Percentiles rank a stretch among this genome's conserved stretches.
Conservation (phyloP, 1,140 invertebrate genomes). For the Calosoma granatense region DNA sequence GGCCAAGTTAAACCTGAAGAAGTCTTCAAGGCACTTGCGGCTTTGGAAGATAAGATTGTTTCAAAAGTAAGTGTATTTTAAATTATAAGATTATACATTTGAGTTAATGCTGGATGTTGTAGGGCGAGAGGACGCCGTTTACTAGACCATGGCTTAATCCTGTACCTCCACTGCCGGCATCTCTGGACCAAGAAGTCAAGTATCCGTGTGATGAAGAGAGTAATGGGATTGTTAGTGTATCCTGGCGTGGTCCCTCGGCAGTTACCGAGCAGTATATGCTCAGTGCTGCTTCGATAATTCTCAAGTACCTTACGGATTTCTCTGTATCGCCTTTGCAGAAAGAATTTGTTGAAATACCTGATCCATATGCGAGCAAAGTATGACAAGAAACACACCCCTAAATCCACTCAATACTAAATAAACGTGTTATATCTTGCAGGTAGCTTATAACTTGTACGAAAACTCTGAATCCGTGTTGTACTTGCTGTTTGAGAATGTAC, state of each 20-base stretch:
- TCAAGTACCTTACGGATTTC: slow-evolving; percentile 78
- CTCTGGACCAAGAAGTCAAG: slow-evolving; percentile 40
- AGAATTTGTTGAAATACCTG: slow-evolving; percentile 73
- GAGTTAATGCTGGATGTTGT: slow-evolving; percentile 22
- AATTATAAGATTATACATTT: slow-evolving; percentile 12
- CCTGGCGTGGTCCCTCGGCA: slow-evolving; percentile 73
- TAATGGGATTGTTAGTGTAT: slow-evolving; percentile 69
- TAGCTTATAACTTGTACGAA: slow-evolving; percentile 56
- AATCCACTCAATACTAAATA: slow-evolving; percentile 8
- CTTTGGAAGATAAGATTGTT: slow-evolving; percentile 70
- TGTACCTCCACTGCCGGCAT: slow-evolving; percentile 50
- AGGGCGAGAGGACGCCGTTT: slow-evolving; percentile 49
- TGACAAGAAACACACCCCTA: slow-evolving; percentile 25
- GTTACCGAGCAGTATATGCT: slow-evolving; percentile 45
- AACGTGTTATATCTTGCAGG: slow-evolving; percentile 36
- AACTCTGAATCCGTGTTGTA: slow-evolving; percentile 60
- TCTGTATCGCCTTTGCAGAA: slow-evolving; percentile 73
- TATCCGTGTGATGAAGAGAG: slow-evolving; percentile 82
- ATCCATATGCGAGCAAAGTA: slow-evolving; percentile 72
- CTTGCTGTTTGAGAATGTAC: slow-evolving; percentile 69
- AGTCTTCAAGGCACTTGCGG: slow-evolving; percentile 61
- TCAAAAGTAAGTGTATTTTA: slow-evolving; percentile 44
- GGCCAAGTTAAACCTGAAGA: slow-evolving; percentile 68
- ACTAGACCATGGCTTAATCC: slow-evolving; percentile 62
- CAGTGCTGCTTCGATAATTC: slow-evolving; percentile 54